Conservation (phyloP, 2,113 vertebrate species). For the Antechinus stuartii region DNA sequence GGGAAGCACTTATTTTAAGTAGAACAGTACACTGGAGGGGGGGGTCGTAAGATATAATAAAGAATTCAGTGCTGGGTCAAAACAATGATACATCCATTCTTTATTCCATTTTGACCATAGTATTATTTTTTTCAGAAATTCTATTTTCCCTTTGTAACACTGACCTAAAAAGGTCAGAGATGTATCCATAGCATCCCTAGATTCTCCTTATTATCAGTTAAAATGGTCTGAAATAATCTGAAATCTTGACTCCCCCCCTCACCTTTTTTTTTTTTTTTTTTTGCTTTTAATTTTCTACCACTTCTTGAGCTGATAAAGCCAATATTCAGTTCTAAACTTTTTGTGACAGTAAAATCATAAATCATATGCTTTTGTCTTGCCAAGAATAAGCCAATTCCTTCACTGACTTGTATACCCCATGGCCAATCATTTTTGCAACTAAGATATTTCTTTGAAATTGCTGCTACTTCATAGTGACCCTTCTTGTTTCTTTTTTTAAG, state of each 20-base stretch:
- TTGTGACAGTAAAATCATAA: not conserved
- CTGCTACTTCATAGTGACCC: not conserved
- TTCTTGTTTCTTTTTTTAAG: not conserved
- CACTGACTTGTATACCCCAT: not conserved
- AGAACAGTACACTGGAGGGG: not conserved
- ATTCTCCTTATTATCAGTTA: not conserved
- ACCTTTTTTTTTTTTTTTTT: not conserved
- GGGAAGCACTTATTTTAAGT: not conserved
- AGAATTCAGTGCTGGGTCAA: not conserved
- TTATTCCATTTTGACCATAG: not conserved
- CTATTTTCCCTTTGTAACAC: not conserved
- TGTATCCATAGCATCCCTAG: not conserved
- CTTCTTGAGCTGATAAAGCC: not conserved
- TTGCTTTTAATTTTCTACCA: not conserved
- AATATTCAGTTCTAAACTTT: not conserved
- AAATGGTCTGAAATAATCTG: not conserved
- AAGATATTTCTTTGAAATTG: not conserved
- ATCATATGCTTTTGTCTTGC: not conserved
- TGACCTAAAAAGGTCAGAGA: constrained; percentile 7
- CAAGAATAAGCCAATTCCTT: not conserved
- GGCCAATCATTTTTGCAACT: not conserved
- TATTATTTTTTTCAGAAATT: not conserved
- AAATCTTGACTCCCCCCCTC: not conserved
- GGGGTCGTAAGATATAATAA: not conserved
- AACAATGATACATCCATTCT: not conserved